These are phyloP conservation scores for Ceratitis capitata DNA, from an alignment of 1,140 invertebrate genomes.

Conservation along the genomic window DNA sequence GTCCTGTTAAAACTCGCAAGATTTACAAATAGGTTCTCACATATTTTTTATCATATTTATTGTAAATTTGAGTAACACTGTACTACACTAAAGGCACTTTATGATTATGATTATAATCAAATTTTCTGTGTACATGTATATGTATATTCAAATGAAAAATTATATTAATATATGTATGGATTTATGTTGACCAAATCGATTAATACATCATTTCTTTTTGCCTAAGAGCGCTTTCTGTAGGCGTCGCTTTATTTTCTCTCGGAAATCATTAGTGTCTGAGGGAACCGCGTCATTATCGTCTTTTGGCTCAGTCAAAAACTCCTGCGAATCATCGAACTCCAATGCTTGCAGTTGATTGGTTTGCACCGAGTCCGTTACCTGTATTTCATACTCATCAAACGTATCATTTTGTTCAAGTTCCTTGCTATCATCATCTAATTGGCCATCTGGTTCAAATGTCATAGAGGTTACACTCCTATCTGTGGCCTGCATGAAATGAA, in stretches of 20 bases:
- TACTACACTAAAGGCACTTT: neutral
- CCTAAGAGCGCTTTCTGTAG: constrained; percentile 57
- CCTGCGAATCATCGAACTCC: neutral
- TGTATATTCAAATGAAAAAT: neutral
- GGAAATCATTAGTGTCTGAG: constrained; percentile 53
- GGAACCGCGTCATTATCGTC: neutral
- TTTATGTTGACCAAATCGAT: neutral
- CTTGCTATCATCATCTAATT: constrained; percentile 9
- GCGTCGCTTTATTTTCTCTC: constrained; percentile 61
- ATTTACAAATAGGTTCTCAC: neutral
- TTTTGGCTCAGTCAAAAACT: neutral
- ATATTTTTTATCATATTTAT: neutral
- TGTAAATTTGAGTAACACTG: neutral
- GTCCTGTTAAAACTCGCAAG: neutral
- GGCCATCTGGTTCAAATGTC: constrained; percentile 53
- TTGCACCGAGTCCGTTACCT: neutral
- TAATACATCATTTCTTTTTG: constrained; percentile 56
- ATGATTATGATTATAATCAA: neutral
- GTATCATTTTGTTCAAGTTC: constrained; percentile 35
- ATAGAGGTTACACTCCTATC: constrained; percentile 60
- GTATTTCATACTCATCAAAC: neutral
- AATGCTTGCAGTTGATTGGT: neutral
- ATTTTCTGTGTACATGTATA: neutral
- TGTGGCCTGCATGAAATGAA: constrained; percentile 59
- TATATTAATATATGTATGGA: neutral